Base-by-base conservation (phyloP, 2,797 vertebrate genomes). In the Galagoides demidoff region DNA sequence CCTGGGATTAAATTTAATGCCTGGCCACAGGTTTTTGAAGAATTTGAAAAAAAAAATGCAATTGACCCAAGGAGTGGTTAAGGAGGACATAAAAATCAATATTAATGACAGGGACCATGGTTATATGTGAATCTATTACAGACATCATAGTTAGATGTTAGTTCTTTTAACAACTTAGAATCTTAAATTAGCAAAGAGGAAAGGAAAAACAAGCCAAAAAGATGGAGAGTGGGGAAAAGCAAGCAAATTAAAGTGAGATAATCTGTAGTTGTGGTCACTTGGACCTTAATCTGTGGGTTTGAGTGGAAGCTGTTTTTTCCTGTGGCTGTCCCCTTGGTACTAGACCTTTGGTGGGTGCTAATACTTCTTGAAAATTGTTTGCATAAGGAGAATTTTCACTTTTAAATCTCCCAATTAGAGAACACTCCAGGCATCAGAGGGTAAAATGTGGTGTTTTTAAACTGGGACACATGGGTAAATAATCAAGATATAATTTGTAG, bases 121-220 rank as follows among this genome's bases (percentile, higher is more conserved):
- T 71, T 84, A 77, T 19, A 27, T 57, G 20, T 83, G 37, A 81
- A 45, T 45, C 27, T 55, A 23, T 77, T 43, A n/a, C 23, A 52
- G 22, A 52, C 68, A 37, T 52, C 57, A 63, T 49, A 83, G 78
- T 83, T 83, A 61, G 23, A 49, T 83, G 20, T 63, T 89, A 34
- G 31, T 59, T 89, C 73, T 49, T 31, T 95, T 84, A 84, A 85
- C 59, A 68, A 25, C 20, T 85, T n/a, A 81, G n/a, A 85, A 34
- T 9, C 13, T 43, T 66, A 93, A 68, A 76, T n/a, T 93, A 73
- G 17, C 9, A 90, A 82, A 70, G 29, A 81, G 7, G 22, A 81
- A 79, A 59, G 27, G 22, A 49, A 57, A 89, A 92, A 61, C 9
- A 45, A 79, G 49, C 8, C 12, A 76, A 19, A 29, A 73, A 90